Evolutionary conservation across 2,888 invertebrate genomes (phyloP).

Genomic region (Eilema caniola): DNA sequence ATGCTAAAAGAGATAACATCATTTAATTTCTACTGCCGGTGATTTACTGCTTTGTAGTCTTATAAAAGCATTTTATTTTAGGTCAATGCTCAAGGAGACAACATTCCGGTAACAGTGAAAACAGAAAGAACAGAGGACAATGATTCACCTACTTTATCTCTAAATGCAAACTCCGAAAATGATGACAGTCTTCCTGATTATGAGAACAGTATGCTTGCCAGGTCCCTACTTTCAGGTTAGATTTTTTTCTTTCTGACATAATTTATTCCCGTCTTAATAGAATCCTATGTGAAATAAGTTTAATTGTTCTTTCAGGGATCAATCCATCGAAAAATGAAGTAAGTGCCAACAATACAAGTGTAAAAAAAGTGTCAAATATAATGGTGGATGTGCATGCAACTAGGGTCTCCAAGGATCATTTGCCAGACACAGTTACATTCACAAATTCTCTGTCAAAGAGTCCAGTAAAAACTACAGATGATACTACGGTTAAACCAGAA

Average conservation of each 20-base stretch:
- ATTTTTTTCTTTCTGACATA: neutral
- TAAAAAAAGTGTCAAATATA: slow-evolving; percentile 71
- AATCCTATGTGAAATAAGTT: slow-evolving; percentile 15
- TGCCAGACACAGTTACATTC: slow-evolving; percentile 63
- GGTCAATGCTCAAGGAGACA: slow-evolving; percentile 67
- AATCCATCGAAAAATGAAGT: slow-evolving; percentile 81
- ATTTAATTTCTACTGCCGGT: too few species aligned
- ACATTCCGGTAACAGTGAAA: slow-evolving; percentile 76
- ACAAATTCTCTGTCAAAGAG: slow-evolving; percentile 70
- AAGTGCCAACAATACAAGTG: slow-evolving; percentile 66
- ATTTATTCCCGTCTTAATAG: neutral
- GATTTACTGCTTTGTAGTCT: neutral
- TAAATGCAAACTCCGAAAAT: slow-evolving; percentile 72
- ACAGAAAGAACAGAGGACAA: slow-evolving; percentile 76
- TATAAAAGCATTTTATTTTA: slow-evolving; percentile 40
- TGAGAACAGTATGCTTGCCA: slow-evolving; percentile 85
- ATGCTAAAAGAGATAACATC: too few species aligned
- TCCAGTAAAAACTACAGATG: slow-evolving; percentile 72
- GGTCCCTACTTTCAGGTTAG: slow-evolving; percentile 82
- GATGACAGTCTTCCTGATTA: slow-evolving; percentile 83
- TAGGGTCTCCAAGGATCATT: slow-evolving; percentile 68
- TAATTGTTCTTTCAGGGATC: slow-evolving; percentile 67
- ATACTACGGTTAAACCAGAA: slow-evolving; percentile 76
- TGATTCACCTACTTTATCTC: slow-evolving; percentile 64
- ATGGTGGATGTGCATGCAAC: slow-evolving; percentile 64